Evolutionary conservation across 2,888 invertebrate species (phyloP).

Genomic region (Diarsia rubi): DNA sequence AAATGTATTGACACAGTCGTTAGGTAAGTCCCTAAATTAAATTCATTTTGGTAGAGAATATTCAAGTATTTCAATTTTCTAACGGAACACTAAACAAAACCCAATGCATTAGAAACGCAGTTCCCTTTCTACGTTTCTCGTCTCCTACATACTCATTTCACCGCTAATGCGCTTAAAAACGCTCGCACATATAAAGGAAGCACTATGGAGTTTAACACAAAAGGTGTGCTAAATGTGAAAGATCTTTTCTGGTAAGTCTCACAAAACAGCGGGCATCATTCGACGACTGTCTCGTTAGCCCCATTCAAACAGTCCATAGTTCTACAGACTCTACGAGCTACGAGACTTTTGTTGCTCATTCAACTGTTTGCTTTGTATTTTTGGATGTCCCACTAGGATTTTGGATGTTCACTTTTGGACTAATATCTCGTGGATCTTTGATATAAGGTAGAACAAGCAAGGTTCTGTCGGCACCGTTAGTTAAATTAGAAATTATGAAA

Average conservation of each 20-base stretch:
- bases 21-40: slow-evolving; percentile 5
- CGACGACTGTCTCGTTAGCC: slow-evolving; percentile 82
- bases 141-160: slow-evolving; percentile 45
- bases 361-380: slow-evolving; percentile 70
- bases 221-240: slow-evolving; percentile 52
- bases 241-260: slow-evolving; percentile 67
- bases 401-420: slow-evolving; percentile 27
- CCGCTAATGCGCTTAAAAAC: slow-evolving; percentile 55
- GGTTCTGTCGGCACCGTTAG: neutral
- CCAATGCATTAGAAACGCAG: slow-evolving; percentile 27
- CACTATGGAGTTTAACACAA: slow-evolving; percentile 43
- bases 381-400: slow-evolving; percentile 47
- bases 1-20: slow-evolving; percentile 4
- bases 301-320: slow-evolving; percentile 76
- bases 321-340: slow-evolving; percentile 73
- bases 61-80: neutral
- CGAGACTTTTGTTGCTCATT: slow-evolving; percentile 72
- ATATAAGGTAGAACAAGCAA: neutral
- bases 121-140: slow-evolving; percentile 22
- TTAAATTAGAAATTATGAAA: slow-evolving; percentile 1
- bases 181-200: slow-evolving; percentile 34
- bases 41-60: slow-evolving; percentile 1
- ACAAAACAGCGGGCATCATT: slow-evolving; percentile 75
- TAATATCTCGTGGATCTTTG: slow-evolving; percentile 14
- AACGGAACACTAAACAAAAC: neutral